phyloP scores from a whole-genome alignment of 1,140 invertebrate species.

The Phenacoccus solenopsis region DNA sequence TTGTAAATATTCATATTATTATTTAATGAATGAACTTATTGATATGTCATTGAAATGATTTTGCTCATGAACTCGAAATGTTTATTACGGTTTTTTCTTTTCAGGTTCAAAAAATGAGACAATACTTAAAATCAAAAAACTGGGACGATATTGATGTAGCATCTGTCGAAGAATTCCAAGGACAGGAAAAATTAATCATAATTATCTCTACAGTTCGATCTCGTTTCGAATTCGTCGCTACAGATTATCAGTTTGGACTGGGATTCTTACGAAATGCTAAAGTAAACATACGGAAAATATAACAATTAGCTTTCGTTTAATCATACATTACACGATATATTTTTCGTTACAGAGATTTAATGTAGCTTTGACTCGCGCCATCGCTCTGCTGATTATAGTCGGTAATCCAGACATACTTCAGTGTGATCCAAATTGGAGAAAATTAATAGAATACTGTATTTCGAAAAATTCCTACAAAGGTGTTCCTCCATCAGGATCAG shows the following conservation, averaged over 20 bases:
- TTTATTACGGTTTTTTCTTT: no score
- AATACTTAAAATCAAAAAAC: background rate
- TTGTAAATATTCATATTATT: no score
- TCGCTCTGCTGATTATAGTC: constrained; percentile 61
- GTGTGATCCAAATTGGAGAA: constrained; percentile 46
- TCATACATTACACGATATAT: no score
- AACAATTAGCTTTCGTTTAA: no score
- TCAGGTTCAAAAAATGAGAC: background rate
- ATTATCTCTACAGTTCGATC: constrained; percentile 71
- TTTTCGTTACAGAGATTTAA: constrained; percentile 54
- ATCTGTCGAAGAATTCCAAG: constrained; percentile 93
- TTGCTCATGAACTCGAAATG: background rate
- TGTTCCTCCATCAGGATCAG: background rate
- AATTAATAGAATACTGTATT: background rate
- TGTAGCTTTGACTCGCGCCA: constrained; percentile 68
- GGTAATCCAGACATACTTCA: constrained; percentile 58
- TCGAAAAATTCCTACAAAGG: background rate
- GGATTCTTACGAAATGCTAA: constrained; percentile 44
- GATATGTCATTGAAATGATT: background rate
- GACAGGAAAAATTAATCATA: constrained; percentile 74
- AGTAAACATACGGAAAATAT: no score
- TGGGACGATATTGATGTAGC: constrained; percentile 52
- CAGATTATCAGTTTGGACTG: constrained; percentile 47
- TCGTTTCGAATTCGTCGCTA: constrained; percentile 18
- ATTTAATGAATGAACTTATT: no score